phyloP scores from a whole-genome alignment of 2,888 invertebrate species.

The Drosophila subquinaria region DNA sequence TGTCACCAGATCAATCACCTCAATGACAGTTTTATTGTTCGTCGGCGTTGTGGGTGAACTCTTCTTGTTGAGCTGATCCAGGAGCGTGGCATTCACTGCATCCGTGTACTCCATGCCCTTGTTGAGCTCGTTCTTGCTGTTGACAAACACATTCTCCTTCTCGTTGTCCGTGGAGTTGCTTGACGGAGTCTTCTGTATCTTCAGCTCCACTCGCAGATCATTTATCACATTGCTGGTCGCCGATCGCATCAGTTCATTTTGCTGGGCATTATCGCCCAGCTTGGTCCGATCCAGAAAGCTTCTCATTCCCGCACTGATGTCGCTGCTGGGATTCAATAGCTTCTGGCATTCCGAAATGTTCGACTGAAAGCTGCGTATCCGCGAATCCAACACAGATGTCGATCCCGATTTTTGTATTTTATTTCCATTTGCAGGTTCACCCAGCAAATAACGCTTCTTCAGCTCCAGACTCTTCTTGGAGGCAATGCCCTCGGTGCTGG shows the following conservation, averaged over 20 bases:
- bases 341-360: constrained; percentile 96
- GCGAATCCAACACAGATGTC: constrained; percentile 93
- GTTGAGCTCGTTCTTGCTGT: constrained; percentile 84
- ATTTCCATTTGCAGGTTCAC: constrained; percentile 89
- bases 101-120: constrained; percentile 85
- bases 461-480: constrained; percentile 94
- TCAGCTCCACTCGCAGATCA: constrained; percentile 82
- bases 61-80: constrained; percentile 79
- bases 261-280: constrained; percentile 68
- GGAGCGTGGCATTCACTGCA: constrained; percentile 82
- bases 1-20: constrained; percentile 84
- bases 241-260: constrained; percentile 76
- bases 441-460: constrained; percentile 93
- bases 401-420: constrained; percentile 93
- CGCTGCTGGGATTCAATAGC: constrained; percentile 91
- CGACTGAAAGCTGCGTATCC: constrained; percentile 93
- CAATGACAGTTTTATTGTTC: constrained; percentile 80
- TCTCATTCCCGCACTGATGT: constrained; percentile 90
- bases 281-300: constrained; percentile 87
- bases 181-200: constrained; percentile 82
- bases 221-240: constrained; percentile 82
- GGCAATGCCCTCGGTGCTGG: constrained; percentile 94
- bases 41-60: constrained; percentile 77
- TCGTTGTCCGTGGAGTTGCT: constrained; percentile 83
- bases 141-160: constrained; percentile 85